Evolutionary conservation across 2,888 invertebrate species (phyloP).

Genomic region (Nephrotoma flavescens): DNA sequence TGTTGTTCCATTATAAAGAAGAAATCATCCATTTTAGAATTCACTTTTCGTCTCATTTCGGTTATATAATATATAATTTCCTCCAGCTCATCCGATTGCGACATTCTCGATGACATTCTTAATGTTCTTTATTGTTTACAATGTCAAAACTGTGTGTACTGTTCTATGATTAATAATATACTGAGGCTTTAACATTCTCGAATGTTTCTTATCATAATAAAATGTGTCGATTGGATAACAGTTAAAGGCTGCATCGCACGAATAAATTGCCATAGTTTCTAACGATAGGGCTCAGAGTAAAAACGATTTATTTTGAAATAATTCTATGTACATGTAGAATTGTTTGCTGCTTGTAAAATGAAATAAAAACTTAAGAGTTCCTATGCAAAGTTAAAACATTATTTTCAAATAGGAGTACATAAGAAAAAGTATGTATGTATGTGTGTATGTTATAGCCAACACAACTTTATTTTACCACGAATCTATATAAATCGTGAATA

Average conservation of each 20-base stretch:
- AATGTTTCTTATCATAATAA: neutral
- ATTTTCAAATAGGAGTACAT: too few relatives aligned
- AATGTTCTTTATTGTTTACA: neutral
- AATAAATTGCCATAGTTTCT: neutral
- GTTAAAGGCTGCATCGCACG: neutral
- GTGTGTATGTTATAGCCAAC: too few relatives aligned
- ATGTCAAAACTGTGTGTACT: neutral
- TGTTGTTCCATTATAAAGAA: constrained; percentile 7
- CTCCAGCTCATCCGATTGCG: constrained; percentile 5
- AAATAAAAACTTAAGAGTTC: too few relatives aligned
- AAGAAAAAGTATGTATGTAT: too few relatives aligned
- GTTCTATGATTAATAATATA: neutral
- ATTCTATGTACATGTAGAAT: too few relatives aligned
- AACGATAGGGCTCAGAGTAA: too few relatives aligned
- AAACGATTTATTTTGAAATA: too few relatives aligned
- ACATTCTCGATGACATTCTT: neutral
- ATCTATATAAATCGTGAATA: too few relatives aligned
- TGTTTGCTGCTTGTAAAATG: too few relatives aligned
- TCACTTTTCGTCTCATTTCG: constrained; percentile 3
- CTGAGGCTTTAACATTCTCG: neutral
- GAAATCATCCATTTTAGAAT: constrained; percentile 6
- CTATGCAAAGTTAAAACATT: too few relatives aligned
- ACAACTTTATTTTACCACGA: too few relatives aligned
- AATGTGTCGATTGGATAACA: neutral
- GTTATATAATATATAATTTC: constrained; percentile 7